Evolutionary conservation across 2,797 vertebrate species (phyloP), one percentile per base, ranked within the genome.

Genomic region (Gymnopithys bicolor): DNA sequence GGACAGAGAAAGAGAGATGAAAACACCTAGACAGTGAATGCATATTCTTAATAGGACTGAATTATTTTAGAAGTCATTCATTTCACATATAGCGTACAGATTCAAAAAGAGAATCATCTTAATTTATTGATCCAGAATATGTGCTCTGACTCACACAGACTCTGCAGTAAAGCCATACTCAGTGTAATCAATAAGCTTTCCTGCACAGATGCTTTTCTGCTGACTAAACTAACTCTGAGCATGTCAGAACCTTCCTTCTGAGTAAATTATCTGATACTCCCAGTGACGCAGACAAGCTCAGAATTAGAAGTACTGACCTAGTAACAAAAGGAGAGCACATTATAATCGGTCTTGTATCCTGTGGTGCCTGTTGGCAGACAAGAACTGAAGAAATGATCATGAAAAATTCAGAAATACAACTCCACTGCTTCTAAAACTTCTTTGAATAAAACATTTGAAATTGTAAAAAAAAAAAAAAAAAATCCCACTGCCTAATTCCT

Each of bases 241-340:
- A 66, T 13, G 52, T 52, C 82, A 85, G 73, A 94, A 14, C 33
- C 55, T 73, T 89, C 76, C 62, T 93, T 78, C 73, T 1, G 15
- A 93, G 62, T 48, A 91, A 84, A 92, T 81, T 17, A 85, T 90
- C 76, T 91, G 84, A 88, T 52, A 66, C 32, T 92, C 76, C 70
- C 84, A 69, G 79, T 66, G 79, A 95, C 1, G 18, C 87, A 92
- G 77, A 69, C 74, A 78, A 93, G 73, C 52, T 75, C 79, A 49
- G 77, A 96, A 96, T 95, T 79, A 89, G 76, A 92, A 96, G 64
- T 59, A 86, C 51, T 93, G 89, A 94, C 87, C 89, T 92, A 92
- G 76, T 89, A 95, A 95, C 68, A 89, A 88, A 86, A 84, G 49
- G 46, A 88, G 64, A 91, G 41, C 58, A 79, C 19, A 28, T 19